These are phyloP conservation scores for Actenoides hombroni DNA, from an alignment of 2,113 vertebrate genomes.

Conservation along the genomic window DNA sequence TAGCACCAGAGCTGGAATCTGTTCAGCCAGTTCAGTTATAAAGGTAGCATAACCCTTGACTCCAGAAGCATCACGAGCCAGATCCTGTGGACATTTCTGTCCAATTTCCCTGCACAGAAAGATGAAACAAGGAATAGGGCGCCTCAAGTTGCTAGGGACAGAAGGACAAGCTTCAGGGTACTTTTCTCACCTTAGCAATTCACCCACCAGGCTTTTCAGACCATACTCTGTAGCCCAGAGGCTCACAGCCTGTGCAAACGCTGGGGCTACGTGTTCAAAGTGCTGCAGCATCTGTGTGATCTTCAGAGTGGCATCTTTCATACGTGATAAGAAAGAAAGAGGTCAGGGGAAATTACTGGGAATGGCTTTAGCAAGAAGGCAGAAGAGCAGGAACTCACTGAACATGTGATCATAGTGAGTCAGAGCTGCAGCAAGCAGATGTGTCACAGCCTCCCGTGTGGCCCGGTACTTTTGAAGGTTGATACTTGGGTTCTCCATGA, in stretches of 20 bases:
- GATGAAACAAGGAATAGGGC: not conserved
- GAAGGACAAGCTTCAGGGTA: not conserved
- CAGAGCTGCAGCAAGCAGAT: conserved; percentile 86
- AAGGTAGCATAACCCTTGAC: conserved; percentile 86
- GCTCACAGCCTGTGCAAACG: conserved; percentile 87
- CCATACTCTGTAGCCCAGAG: conserved; percentile 90
- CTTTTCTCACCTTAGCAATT: conserved; percentile 86
- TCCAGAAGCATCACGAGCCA: conserved; percentile 82
- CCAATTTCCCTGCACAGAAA: conserved; percentile 86
- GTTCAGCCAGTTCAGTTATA: conserved; percentile 84
- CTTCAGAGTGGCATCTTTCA: conserved; percentile 86
- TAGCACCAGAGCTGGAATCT: conserved; percentile 83
- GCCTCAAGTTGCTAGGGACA: not conserved
- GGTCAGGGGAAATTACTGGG: not conserved
- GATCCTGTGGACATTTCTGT: conserved; percentile 87
- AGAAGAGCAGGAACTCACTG: conserved; percentile 77
- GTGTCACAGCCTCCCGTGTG: conserved; percentile 82
- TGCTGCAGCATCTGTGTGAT: conserved; percentile 92
- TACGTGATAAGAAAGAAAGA: not conserved
- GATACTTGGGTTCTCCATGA: conserved; percentile 90
- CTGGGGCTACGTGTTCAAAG: conserved; percentile 88
- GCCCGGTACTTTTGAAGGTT: conserved; percentile 84
- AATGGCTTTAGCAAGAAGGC: not conserved
- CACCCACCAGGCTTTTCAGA: conserved; percentile 88
- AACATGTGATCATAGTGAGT: conserved; percentile 87